Evolutionary conservation across 2,888 invertebrate species (phyloP).

Genomic region (Folsomia manolachei): DNA sequence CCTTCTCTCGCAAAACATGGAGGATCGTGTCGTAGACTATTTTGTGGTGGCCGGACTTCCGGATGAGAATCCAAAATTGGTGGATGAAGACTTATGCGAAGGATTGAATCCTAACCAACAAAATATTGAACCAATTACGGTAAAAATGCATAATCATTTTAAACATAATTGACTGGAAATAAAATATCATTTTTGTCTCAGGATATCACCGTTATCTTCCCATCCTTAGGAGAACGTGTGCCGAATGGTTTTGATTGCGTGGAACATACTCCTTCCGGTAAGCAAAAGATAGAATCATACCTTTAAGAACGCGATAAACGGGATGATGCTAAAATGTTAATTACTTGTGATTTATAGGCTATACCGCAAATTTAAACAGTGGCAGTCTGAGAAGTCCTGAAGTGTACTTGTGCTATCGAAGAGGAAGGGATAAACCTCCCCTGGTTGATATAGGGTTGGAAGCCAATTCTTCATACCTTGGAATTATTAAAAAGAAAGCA

Average conservation of each 20-base stretch:
- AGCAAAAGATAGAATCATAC: background rate
- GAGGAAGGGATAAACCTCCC: slow-evolving; percentile 92
- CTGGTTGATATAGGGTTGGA: slow-evolving; percentile 88
- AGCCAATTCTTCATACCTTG: too few species aligned
- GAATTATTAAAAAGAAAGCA: background rate
- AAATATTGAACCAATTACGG: slow-evolving; percentile 84
- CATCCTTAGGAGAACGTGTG: slow-evolving; percentile 77
- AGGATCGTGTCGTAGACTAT: slow-evolving; percentile 78
- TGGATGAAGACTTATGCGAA: slow-evolving; percentile 74
- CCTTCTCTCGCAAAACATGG: too few species aligned
- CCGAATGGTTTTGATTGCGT: slow-evolving; percentile 74
- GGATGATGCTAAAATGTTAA: too few species aligned
- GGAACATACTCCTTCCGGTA: slow-evolving; percentile 73
- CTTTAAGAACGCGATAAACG: background rate
- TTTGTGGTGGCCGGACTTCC: slow-evolving; percentile 97
- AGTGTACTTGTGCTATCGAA: slow-evolving; percentile 85
- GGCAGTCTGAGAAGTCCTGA: slow-evolving; percentile 91
- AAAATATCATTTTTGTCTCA: slow-evolving; percentile 5
- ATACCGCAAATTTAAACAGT: slow-evolving; percentile 94
- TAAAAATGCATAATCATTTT: slow-evolving; percentile 14
- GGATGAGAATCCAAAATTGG: slow-evolving; percentile 67
- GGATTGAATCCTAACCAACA: slow-evolving; percentile 72
- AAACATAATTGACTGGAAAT: background rate
- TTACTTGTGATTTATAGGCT: slow-evolving; percentile 57
- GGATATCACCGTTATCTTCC: slow-evolving; percentile 89